phyloP scores from a whole-genome alignment of 2,888 invertebrate genomes.

The Melipona beecheii region DNA sequence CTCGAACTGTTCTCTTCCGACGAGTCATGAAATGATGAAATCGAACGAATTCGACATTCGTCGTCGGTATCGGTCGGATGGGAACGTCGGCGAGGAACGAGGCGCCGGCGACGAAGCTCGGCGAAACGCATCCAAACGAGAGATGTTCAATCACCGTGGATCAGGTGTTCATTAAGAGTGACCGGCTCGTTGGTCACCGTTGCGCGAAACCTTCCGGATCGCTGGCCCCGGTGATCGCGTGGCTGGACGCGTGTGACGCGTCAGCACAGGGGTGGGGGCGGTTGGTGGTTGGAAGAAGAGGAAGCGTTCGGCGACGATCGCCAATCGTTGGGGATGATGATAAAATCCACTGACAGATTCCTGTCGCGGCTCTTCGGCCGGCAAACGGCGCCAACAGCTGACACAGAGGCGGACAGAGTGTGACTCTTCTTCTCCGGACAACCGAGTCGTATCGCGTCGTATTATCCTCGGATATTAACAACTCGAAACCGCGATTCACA shows the following conservation, averaged over 20 bases:
- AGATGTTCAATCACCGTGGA: constrained; percentile 69
- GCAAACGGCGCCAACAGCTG: constrained; percentile 16
- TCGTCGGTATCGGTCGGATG: background rate
- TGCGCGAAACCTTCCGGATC: constrained; percentile 75
- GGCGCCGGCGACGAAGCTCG: constrained; percentile 30
- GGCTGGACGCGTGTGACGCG: constrained; percentile 69
- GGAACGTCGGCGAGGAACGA: constrained; percentile 1
- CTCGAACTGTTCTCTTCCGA: background rate
- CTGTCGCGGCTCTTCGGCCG: constrained; percentile 30
- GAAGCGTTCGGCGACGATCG: constrained; percentile 33
- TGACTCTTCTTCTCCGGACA: background rate
- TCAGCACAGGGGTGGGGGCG: constrained; percentile 56
- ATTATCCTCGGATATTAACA: no score
- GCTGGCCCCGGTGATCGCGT: constrained; percentile 71
- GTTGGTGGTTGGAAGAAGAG: constrained; percentile 42
- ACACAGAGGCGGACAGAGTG: background rate
- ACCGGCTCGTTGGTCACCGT: constrained; percentile 73
- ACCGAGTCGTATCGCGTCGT: background rate
- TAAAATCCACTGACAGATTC: constrained; percentile 20
- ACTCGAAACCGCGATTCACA: constrained; percentile 3
- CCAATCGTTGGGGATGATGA: constrained; percentile 31
- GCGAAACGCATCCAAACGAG: constrained; percentile 43
- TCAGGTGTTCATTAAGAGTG: constrained; percentile 71
- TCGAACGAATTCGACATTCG: no score
- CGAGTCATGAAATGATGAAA: no score